Evolutionary conservation across 1,140 invertebrate genomes (phyloP), one percentile per base, ranked within the genome.

Genomic region (Acromyrmex charruanus): DNA sequence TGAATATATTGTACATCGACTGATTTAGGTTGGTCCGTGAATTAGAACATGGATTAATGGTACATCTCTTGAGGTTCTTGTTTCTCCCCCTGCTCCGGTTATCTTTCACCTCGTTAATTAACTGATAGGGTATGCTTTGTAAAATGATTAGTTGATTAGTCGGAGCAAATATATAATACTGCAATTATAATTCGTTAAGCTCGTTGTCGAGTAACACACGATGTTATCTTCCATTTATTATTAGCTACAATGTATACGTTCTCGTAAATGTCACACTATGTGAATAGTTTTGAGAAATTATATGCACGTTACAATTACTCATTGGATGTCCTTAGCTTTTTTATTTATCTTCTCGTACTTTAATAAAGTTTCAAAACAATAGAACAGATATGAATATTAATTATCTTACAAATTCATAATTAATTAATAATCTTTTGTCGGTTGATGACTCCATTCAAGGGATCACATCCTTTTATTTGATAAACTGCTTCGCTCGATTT

Each of bases 101-200:
- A 55, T 44, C 31, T 69, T 65, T 16, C 39, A 58, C n/a, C 55
- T n/a, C n/a, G 58, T 85, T 89, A 88, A 85, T 87, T 88, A 89
- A 89, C 59, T 51, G 44, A 59, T 55, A 28, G 7, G 31, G 16
- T 18, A 16, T n/a, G 66, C 65, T 87, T 74, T 85, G 72, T 12
- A 3, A 44, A 71, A 79, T 82, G 25, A 79, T 79, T 35, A 18
- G 10, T 61, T 58, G 72, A 86, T 86, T 79, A 84, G 49, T 5
- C 53, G 10, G 12, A 6, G 49, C 82, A 55, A 63, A 53, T 35
- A 35, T 35, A 35, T 35, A 35, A 35, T 35, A 39, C 31, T 79
- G 59, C 51, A 35, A 25, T 79, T 49, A 77, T 79, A 58, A 66
- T 55, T 74, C 39, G 69, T 84, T 84, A 77, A 85, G 77, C 35